Base-by-base conservation (phyloP, 2,797 vertebrate species). In the Luscinia luscinia region DNA sequence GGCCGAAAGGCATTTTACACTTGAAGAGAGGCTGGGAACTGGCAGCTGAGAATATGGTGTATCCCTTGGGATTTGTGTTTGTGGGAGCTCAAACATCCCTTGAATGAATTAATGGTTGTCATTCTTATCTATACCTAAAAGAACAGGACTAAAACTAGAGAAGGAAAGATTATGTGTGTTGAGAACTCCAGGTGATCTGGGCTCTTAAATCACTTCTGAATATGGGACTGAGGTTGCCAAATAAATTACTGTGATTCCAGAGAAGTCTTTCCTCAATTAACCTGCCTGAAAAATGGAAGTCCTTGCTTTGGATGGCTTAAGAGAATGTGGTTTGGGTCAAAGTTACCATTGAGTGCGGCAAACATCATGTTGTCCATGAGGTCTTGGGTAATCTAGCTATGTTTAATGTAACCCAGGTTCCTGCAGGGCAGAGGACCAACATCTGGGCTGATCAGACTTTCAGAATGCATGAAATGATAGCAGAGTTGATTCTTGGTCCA, bases 401-500 rank as follows among this genome's bases (percentile, higher is more conserved):
- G 30, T 88, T 74, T 89, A 57, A 64, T 72, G n/a, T 51, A 64
- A 77, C 7, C 32, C 63, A 77, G 38, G 43, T 40, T 87, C 61
- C 70, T 62, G 19, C 55, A 58, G 61, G 46, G 54, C 45, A 77
- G 27, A 70, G 45, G 41, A 91, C 30, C 68, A 62, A 59, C 62
- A 75, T 93, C 81, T 92, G 86, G 73, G 45, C 55, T 32, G n/a
- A 52, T 81, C 48, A 61, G 54, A 46, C 64, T 93, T 84, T 83
- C 40, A 75, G 48, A 95, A 70, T 48, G 6, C 58, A 36, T 27
- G 24, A 70, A 45, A 43, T 83, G 61, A 75, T 94, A 92, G 27
- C 3, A 9, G 24, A 69, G 66, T 78, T 20, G 8, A 84, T 23
- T 87, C 92, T 93, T 1, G 4, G 38, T 90, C 58, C 73, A 84